These are phyloP conservation scores for Cygnus buccinator DNA, from an alignment of 2,113 vertebrate species.

Conservation along the genomic window DNA sequence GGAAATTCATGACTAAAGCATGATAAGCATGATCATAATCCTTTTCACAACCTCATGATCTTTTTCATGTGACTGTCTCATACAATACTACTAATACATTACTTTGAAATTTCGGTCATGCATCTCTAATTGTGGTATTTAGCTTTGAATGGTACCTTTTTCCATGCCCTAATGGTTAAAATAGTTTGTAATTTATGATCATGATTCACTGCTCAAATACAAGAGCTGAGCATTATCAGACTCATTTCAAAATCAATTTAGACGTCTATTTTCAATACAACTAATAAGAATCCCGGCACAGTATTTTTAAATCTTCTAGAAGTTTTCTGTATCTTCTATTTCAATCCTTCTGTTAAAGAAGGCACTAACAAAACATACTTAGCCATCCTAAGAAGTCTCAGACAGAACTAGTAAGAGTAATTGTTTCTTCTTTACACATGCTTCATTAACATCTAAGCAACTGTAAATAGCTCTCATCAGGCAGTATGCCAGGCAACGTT, in stretches of 20 bases:
- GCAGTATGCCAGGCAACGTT: background rate
- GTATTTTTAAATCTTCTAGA: background rate
- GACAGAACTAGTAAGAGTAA: background rate
- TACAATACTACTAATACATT: conserved; percentile 43
- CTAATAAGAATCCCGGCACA: background rate
- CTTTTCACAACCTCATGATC: conserved; percentile 55
- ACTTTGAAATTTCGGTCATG: conserved; percentile 55
- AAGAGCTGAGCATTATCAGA: background rate
- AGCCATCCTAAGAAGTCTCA: background rate
- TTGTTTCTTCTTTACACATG: background rate
- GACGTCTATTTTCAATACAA: background rate
- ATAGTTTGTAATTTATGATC: background rate
- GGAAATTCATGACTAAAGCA: conserved; percentile 55
- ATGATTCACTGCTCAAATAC: background rate
- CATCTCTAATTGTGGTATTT: conserved; percentile 50
- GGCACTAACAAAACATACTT: background rate
- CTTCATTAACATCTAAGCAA: background rate
- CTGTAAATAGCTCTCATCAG: background rate
- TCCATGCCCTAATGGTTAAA: background rate
- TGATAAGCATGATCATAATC: conserved; percentile 63
- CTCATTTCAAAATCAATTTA: background rate
- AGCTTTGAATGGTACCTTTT: conserved; percentile 54
- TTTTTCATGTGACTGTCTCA: conserved; percentile 66
- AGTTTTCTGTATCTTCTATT: background rate
- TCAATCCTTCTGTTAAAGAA: background rate